phyloP scores from a whole-genome alignment of 1,140 invertebrate genomes.

The Phthorimaea operculella region DNA sequence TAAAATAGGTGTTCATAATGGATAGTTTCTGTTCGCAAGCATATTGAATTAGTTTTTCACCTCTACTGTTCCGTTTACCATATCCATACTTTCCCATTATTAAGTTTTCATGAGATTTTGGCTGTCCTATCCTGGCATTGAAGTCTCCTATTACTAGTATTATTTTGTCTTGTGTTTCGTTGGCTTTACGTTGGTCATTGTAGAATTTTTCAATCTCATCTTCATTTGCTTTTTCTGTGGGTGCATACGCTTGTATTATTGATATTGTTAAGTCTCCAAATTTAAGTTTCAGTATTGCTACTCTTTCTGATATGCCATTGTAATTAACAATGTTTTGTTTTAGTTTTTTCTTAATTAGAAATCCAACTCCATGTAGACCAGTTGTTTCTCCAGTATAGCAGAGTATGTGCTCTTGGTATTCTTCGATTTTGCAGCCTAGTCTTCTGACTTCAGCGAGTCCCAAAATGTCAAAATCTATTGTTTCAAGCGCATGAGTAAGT shows the following conservation, averaged over 20 bases:
- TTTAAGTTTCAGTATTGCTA: too few relatives aligned
- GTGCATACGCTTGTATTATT: slow-evolving; percentile 10
- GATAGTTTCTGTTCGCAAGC: slow-evolving; percentile 9
- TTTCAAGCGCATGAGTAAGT: too few relatives aligned
- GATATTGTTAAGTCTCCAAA: background rate
- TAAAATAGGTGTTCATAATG: slow-evolving; percentile 10
- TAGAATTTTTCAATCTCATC: slow-evolving; percentile 7
- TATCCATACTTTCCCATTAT: slow-evolving; percentile 12
- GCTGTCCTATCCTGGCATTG: background rate
- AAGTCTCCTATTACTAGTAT: slow-evolving; percentile 7
- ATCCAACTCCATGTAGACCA: too few relatives aligned
- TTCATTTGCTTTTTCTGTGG: background rate
- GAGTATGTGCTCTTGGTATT: too few relatives aligned
- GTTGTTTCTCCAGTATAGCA: too few relatives aligned
- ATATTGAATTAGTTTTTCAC: slow-evolving; percentile 9
- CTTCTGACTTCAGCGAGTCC: too few relatives aligned
- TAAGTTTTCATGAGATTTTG: background rate
- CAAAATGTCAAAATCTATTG: too few relatives aligned
- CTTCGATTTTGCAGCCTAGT: too few relatives aligned
- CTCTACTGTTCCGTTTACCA: slow-evolving; percentile 9
- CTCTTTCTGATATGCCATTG: too few relatives aligned
- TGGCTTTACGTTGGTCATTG: background rate
- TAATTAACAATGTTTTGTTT: too few relatives aligned
- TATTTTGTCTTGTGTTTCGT: background rate
- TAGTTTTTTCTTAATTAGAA: too few relatives aligned